These are phyloP conservation scores for Mycetomoellerius zeteki DNA, from an alignment of 1,140 invertebrate species.

Conservation along the genomic window DNA sequence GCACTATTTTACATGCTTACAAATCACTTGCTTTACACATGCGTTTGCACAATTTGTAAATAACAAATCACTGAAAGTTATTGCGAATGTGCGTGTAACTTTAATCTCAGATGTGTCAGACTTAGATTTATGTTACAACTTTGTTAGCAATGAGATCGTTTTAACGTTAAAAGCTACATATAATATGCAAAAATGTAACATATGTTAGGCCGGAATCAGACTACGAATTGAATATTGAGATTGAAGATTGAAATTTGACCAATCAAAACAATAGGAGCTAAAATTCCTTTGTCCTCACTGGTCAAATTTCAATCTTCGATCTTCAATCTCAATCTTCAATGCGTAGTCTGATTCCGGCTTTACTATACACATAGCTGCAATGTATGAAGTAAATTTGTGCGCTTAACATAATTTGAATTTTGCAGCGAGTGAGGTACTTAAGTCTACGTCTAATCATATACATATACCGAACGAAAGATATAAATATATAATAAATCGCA, in stretches of 20 bases:
- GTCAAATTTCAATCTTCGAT: no score
- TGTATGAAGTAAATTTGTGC: conserved; percentile 38
- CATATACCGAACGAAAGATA: neutral
- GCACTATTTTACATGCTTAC: conserved; percentile 4
- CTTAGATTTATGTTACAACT: conserved; percentile 53
- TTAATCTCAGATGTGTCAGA: conserved; percentile 54
- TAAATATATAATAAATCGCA: conserved; percentile 28
- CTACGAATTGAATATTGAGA: no score
- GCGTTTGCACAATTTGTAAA: conserved; percentile 26
- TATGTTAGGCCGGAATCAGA: no score
- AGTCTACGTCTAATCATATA: neutral
- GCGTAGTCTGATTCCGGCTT: no score
- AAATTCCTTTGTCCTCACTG: no score
- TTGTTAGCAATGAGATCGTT: conserved; percentile 69
- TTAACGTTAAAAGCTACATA: conserved; percentile 56
- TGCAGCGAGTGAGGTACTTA: conserved; percentile 20
- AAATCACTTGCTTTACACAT: neutral
- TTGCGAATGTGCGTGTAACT: conserved; percentile 24
- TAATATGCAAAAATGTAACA: conserved; percentile 14
- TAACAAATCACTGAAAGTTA: conserved; percentile 34
- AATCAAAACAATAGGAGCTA: no score
- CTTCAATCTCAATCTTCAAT: no score
- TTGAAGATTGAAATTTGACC: no score
- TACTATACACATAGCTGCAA: neutral
- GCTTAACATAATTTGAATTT: conserved; percentile 8